A percentile compares a stretch with the other conserved stretches of the same genome.
Evolutionary conservation across 2,888 invertebrate species (phyloP).

Genomic region (Nymphalis polychloros): DNA sequence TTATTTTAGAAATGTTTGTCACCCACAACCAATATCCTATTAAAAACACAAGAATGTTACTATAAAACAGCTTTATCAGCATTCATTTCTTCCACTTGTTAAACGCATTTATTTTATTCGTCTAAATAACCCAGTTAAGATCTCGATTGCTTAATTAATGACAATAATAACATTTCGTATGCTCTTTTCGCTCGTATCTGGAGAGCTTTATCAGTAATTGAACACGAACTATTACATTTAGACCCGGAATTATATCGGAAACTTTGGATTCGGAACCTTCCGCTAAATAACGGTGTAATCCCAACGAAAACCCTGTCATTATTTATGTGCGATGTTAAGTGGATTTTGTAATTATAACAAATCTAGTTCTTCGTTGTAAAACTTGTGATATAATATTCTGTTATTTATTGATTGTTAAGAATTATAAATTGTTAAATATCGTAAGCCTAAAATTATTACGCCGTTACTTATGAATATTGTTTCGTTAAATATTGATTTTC

Average conservation of each 20-base stretch:
- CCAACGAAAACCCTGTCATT: conserved; percentile 56
- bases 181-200: conserved; percentile 59
- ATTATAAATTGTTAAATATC: no score
- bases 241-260: conserved; percentile 59
- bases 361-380: conserved; percentile 27
- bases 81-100: background rate
- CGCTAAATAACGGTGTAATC: conserved; percentile 59
- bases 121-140: conserved; percentile 46
- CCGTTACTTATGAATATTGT: no score
- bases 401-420: no score
- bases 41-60: no score
- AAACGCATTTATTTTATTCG: conserved; percentile 43
- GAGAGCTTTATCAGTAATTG: conserved; percentile 67
- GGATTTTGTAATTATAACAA: conserved; percentile 42
- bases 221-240: conserved; percentile 64
- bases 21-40: no score
- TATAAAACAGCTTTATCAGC: background rate
- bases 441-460: no score
- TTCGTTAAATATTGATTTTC: no score
- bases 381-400: conserved; percentile 7
- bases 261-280: conserved; percentile 59
- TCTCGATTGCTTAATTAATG: conserved; percentile 44
- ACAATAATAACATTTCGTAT: conserved; percentile 56
- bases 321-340: conserved; percentile 53
- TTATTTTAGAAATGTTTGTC: no score